phyloP scores from a whole-genome alignment of 2,888 invertebrate genomes.

The Tinea semifulvella region DNA sequence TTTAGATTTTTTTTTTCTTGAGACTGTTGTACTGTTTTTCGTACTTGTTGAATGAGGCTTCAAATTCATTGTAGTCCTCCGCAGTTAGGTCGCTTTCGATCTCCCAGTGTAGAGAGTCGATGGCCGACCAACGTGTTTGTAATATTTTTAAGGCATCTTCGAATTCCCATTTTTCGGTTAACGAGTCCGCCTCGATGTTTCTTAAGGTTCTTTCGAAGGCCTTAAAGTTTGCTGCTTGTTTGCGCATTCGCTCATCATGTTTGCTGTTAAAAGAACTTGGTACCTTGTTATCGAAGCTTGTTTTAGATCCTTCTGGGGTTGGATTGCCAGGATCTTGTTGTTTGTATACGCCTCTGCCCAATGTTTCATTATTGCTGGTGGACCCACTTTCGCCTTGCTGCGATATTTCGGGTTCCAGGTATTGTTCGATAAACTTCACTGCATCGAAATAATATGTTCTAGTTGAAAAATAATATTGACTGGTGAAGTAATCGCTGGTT shows the following conservation, averaged over 20 bases:
- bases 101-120: constrained; percentile 21
- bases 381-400: neutral
- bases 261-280: neutral
- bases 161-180: constrained; percentile 14
- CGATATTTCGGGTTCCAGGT: no score
- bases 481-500: neutral
- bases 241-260: constrained; percentile 8
- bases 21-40: neutral
- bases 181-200: neutral
- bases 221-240: constrained; percentile 9
- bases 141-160: constrained; percentile 14
- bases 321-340: neutral
- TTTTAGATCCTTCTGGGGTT: neutral
- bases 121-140: constrained; percentile 18
- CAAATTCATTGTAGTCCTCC: constrained; percentile 18
- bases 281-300: neutral
- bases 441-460: neutral
- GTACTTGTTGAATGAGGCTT: constrained; percentile 15
- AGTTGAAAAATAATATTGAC: neutral
- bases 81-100: constrained; percentile 18
- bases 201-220: constrained; percentile 1
- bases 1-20: constrained; percentile 9
- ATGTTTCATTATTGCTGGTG: no score
- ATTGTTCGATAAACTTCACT: neutral
- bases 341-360: neutral